Evolutionary conservation across 2,888 invertebrate species (phyloP).

Genomic region (Conomelus anceps): DNA sequence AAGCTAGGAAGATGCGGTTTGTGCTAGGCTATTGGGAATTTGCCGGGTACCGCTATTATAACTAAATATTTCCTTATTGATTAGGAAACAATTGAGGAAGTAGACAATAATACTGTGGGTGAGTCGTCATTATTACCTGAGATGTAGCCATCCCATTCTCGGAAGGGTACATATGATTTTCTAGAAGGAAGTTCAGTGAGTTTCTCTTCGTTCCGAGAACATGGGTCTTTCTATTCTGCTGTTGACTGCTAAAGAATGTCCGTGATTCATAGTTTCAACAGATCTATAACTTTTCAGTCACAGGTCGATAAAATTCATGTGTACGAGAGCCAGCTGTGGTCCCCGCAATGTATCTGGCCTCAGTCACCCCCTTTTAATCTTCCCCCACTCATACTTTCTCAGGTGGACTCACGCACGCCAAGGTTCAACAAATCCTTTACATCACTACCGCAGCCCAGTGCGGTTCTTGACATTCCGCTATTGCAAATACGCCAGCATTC

Average conservation of each 20-base stretch:
- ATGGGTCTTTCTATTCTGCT: background rate
- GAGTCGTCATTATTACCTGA: background rate
- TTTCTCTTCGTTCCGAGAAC: background rate
- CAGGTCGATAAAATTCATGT: background rate
- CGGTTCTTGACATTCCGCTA: background rate
- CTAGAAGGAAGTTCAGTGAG: background rate
- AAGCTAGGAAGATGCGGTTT: no score
- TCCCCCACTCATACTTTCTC: background rate
- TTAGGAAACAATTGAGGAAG: background rate
- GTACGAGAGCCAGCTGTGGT: background rate
- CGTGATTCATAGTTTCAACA: background rate
- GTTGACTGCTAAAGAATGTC: background rate
- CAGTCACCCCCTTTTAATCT: background rate
- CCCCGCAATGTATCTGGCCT: background rate
- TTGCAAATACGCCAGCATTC: background rate
- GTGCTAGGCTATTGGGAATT: no score
- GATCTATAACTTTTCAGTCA: background rate
- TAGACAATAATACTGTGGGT: background rate
- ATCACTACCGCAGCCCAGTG: background rate
- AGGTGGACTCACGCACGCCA: background rate
- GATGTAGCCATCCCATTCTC: background rate
- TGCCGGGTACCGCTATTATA: no score
- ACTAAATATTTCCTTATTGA: no score
- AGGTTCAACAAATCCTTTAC: background rate
- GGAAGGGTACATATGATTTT: background rate